Evolutionary conservation across 2,797 vertebrate genomes (phyloP).

Genomic region (Halcyon chelicuti): DNA sequence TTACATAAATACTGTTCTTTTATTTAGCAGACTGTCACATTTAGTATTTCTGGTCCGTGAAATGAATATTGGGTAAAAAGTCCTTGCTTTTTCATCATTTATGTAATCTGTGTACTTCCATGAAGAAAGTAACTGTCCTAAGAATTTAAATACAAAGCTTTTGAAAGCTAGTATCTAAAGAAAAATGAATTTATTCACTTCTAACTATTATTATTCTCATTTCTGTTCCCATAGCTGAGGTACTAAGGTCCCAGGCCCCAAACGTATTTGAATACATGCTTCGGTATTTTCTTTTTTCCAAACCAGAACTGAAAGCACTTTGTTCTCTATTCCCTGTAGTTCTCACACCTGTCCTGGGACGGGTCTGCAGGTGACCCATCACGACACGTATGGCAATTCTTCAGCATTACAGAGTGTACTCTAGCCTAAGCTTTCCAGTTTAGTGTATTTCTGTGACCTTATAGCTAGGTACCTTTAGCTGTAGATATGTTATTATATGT

Average conservation of each 20-base stretch:
- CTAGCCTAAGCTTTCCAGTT: background rate
- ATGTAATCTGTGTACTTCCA: background rate
- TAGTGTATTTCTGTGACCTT: background rate
- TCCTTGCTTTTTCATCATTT: background rate
- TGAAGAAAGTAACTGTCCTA: background rate
- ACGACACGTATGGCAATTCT: rapidly evolving
- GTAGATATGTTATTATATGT: background rate
- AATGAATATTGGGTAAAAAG: background rate
- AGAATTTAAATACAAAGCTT: background rate
- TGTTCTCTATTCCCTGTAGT: background rate
- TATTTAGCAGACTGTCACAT: background rate
- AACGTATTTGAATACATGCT: background rate
- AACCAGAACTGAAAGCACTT: background rate
- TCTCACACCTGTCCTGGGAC: background rate
- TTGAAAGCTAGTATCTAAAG: background rate
- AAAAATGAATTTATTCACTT: background rate
- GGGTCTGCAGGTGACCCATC: background rate
- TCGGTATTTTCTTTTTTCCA: background rate
- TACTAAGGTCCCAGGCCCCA: background rate
- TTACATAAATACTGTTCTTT: background rate
- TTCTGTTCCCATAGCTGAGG: background rate
- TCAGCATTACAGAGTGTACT: background rate
- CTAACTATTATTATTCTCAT: background rate
- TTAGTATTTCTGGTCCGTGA: background rate
- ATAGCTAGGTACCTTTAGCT: background rate